These are phyloP conservation scores for Drosophila nasuta DNA, from an alignment of 1,140 invertebrate species.

Conservation along the genomic window DNA sequence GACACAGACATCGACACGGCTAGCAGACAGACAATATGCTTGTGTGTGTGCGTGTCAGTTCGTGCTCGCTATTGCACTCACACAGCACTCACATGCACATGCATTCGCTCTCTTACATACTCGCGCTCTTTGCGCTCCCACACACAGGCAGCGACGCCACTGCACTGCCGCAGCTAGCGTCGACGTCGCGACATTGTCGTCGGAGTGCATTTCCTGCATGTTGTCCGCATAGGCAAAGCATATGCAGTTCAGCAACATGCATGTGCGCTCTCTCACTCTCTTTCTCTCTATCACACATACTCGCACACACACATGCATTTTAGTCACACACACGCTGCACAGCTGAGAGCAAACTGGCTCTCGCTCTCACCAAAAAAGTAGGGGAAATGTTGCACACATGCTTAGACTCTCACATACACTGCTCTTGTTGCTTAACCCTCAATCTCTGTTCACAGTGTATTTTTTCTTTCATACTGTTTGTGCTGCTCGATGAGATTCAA, in stretches of 20 bases:
- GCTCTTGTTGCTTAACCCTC: neutral
- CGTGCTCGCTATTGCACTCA: conserved; percentile 60
- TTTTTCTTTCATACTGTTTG: neutral
- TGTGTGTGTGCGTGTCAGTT: conserved; percentile 31
- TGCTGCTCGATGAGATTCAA: conserved; percentile 7
- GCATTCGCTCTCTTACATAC: conserved; percentile 37
- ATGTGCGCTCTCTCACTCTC: conserved; percentile 22
- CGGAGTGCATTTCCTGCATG: conserved; percentile 44
- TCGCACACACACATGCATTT: neutral
- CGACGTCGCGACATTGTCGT: conserved; percentile 10
- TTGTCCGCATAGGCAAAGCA: conserved; percentile 27
- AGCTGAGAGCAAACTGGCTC: conserved; percentile 17
- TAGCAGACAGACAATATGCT: conserved; percentile 66
- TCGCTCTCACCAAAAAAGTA: conserved; percentile 57
- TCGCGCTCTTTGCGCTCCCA: conserved; percentile 32
- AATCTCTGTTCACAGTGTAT: neutral
- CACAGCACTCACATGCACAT: conserved; percentile 31
- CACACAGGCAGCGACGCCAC: conserved; percentile 18
- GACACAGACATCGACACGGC: conserved; percentile 6
- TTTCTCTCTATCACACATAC: conserved; percentile 13
- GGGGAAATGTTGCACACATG: conserved; percentile 54
- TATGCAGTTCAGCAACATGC: conserved; percentile 53
- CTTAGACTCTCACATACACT: conserved; percentile 13
- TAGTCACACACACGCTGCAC: conserved; percentile 10
- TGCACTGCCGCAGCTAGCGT: conserved; percentile 24